Evolutionary conservation across 2,113 vertebrate genomes (phyloP), one percentile per base, ranked within the genome.

Genomic region (Sinosuthora webbiana): DNA sequence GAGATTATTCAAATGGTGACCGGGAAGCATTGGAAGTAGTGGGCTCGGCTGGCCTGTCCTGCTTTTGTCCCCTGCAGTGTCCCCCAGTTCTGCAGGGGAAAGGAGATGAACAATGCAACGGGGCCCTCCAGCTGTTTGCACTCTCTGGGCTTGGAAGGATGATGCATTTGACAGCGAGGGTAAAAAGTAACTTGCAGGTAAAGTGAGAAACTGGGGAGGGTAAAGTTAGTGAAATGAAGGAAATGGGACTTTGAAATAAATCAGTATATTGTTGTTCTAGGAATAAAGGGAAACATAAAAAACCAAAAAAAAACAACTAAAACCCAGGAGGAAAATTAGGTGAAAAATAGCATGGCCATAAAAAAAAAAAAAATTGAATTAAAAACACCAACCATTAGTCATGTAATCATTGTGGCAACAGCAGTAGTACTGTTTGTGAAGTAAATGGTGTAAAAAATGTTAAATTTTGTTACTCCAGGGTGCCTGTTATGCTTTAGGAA

Each of bases 101-200:
- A 71, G 65, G 28, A 52, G 10, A 15, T 0, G 5, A 71, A 17
- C 35, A 37, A 2, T 16, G 1, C 24, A 56, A 13, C 0, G 0
- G 30, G 23, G 14, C 5, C 13, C 13, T 55, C 81, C 30, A 63
- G 56, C 74, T 69, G 1, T 91, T 49, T 23, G 13, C 17, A 4
- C 3, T 5, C 8, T 35, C 0, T 0, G 2, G 35, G 6, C 21
- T 15, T 3, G 14, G 41, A 5, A 5, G 11, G 42, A 7, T 0
- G 0, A 6, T 23, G 37, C 4, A 17, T 68, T 87, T 5, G 23
- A 60, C 21, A 71, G 25, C 0, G 0, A 70, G 23, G 23, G 19
- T 35, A 27, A 67, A 63, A 73, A 53, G n/a, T 53, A 70, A n/a
- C 23, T 44, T 30, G 25, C 4, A 10, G 23, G 33, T 45, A 10